phyloP scores from a whole-genome alignment of 2,888 invertebrate species.

The Hydrotaea diabolus region DNA sequence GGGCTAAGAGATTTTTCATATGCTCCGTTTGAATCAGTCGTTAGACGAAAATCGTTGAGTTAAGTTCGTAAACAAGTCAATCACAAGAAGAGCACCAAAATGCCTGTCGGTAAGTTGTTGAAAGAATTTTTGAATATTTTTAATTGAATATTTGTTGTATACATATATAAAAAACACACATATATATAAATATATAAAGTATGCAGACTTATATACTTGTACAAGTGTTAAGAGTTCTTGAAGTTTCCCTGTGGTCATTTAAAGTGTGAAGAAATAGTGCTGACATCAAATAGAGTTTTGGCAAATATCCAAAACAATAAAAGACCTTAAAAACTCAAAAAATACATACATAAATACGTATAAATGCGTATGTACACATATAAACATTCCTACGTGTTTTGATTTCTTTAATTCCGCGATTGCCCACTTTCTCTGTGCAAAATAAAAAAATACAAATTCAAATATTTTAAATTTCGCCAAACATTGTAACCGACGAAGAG shows the following conservation, averaged over 20 bases:
- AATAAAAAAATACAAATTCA: too few relatives aligned
- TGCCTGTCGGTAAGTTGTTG: neutral
- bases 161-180: neutral
- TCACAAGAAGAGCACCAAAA: slow-evolving; percentile 6
- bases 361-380: too few relatives aligned
- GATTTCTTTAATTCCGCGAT: too few relatives aligned
- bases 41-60: slow-evolving; percentile 42
- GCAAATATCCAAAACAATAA: slow-evolving; percentile 41
- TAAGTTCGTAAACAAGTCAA: slow-evolving; percentile 1
- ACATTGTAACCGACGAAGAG: too few relatives aligned
- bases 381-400: too few relatives aligned
- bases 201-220: neutral
- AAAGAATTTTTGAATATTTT: neutral
- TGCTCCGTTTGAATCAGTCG: slow-evolving; percentile 52
- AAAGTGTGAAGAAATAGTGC: neutral
- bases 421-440: too few relatives aligned
- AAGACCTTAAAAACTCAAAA: too few relatives aligned
- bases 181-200: too few relatives aligned
- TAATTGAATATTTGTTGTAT: neutral
- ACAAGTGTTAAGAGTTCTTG: too few relatives aligned
- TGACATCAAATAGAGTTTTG: slow-evolving; percentile 45
- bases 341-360: too few relatives aligned
- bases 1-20: slow-evolving; percentile 44
- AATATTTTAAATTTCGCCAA: too few relatives aligned
- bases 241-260: neutral